phyloP scores from a whole-genome alignment of 2,888 invertebrate species.

The Chloromyia formosa region DNA sequence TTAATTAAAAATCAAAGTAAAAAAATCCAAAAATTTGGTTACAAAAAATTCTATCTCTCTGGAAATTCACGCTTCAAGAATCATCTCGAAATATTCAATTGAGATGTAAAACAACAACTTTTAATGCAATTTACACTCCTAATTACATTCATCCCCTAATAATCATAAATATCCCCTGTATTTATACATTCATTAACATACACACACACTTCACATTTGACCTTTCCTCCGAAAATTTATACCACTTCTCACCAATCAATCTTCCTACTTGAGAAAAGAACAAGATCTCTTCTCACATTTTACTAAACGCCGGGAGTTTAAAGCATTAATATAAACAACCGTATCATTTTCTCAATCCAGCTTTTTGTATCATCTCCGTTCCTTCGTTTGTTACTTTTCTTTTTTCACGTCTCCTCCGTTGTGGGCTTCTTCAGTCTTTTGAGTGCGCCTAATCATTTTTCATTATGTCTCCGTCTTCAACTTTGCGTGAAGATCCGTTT shows the following conservation, averaged over 20 bases:
- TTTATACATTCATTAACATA: not conserved
- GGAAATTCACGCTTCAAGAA: no score
- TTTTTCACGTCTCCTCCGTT: no score
- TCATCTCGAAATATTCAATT: no score
- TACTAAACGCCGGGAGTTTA: constrained; percentile 15
- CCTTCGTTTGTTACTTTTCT: no score
- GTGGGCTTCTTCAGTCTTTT: not conserved
- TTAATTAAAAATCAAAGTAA: no score
- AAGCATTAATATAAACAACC: constrained; percentile 24
- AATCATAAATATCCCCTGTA: not conserved
- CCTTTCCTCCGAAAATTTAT: not conserved
- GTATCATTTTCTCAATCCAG: constrained; percentile 20
- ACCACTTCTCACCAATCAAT: constrained; percentile 25
- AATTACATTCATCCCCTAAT: not conserved
- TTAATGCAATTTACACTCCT: not conserved
- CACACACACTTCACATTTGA: not conserved
- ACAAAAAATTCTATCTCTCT: no score
- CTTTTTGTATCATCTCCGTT: no score
- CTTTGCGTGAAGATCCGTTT: constrained; percentile 21
- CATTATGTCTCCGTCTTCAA: constrained; percentile 28
- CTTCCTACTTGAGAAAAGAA: not conserved
- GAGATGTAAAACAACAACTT: not conserved
- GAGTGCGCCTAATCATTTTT: constrained; percentile 23
- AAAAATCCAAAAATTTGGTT: no score
- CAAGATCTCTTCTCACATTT: constrained; percentile 14